phyloP scores from a whole-genome alignment of 2,888 invertebrate species.

The Orchesellides sinensis region DNA sequence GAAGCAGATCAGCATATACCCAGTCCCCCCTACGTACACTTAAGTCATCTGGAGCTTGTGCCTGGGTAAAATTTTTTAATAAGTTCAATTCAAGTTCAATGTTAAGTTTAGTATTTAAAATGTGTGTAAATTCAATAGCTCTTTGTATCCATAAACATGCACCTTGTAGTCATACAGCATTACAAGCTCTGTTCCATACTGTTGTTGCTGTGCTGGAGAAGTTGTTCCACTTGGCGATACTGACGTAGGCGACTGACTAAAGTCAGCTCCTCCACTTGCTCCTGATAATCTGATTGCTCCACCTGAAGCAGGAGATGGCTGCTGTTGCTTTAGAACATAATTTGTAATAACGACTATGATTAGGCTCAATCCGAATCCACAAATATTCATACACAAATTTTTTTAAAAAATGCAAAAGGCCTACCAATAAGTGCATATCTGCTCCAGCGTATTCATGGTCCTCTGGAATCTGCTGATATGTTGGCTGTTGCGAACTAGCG shows the following conservation, averaged over 20 bases:
- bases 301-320: conserved; percentile 4
- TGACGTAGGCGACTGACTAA: conserved; percentile 13
- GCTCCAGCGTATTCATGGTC: conserved; percentile 34
- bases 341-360: too few species aligned
- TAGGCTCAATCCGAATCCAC: too few species aligned
- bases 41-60: conserved; percentile 95
- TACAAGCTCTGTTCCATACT: conserved; percentile 89
- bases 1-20: conserved; percentile 95
- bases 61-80: conserved; percentile 78
- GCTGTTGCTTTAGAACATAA: too few species aligned
- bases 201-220: conserved; percentile 29
- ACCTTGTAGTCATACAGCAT: conserved; percentile 97
- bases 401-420: background rate
- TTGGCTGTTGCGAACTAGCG: conserved; percentile 17
- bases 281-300: background rate
- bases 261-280: conserved; percentile 8
- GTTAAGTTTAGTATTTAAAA: background rate
- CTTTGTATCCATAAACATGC: background rate
- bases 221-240: background rate
- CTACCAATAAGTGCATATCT: conserved; percentile 1
- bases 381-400: too few species aligned
- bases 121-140: background rate
- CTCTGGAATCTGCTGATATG: conserved; percentile 49
- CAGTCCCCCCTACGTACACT: conserved; percentile 94
- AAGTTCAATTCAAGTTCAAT: background rate